Conservation (phyloP, 2,113 vertebrate genomes). For the Himantopus leucocephalus region DNA sequence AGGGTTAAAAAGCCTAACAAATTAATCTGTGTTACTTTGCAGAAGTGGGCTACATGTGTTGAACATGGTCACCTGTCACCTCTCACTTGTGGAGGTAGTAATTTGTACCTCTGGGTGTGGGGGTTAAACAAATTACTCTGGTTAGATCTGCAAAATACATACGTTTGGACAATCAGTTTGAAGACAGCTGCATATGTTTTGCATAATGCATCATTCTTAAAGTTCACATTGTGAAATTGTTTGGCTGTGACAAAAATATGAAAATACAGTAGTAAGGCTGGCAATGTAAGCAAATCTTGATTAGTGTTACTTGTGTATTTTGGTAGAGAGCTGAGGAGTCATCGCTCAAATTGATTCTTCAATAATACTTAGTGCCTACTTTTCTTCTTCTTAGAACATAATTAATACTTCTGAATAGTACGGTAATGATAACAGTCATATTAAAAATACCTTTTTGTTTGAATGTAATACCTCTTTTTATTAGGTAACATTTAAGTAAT, state of each 20-base stretch:
- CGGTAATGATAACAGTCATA: background rate
- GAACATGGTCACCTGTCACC: background rate
- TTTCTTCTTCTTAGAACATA: background rate
- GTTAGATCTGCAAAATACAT: background rate
- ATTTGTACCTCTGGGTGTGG: background rate
- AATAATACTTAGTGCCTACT: background rate
- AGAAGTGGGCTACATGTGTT: background rate
- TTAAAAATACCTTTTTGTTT: background rate
- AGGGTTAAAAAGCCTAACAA: background rate
- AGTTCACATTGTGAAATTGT: background rate
- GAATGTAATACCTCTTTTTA: background rate
- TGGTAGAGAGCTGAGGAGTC: background rate
- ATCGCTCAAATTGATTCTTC: background rate
- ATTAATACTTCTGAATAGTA: background rate
- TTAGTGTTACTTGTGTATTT: background rate
- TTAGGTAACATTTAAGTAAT: background rate
- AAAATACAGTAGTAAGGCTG: background rate
- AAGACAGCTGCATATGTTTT: background rate
- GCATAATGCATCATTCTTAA: background rate
- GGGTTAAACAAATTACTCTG: background rate
- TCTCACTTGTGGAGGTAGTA: background rate
- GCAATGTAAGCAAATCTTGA: background rate
- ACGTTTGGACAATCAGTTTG: background rate
- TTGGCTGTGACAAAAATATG: background rate
- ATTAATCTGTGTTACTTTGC: background rate